Percentiles rank a stretch among this genome's conserved stretches.
Evolutionary conservation across 2,888 invertebrate genomes (phyloP).

Genomic region (Sesia apiformis): DNA sequence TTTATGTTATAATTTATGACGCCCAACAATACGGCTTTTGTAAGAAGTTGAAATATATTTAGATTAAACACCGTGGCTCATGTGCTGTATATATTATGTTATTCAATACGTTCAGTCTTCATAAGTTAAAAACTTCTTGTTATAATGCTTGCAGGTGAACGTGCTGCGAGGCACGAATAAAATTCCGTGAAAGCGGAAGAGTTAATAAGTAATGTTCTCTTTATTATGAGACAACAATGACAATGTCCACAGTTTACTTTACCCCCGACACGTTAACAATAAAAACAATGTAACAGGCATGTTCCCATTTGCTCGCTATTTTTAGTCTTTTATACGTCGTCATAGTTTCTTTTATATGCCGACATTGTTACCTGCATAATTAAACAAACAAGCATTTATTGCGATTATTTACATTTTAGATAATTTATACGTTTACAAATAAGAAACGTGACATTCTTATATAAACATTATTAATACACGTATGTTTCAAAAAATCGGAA

Average conservation of each 20-base stretch:
- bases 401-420: no score
- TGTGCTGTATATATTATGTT: neutral
- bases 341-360: no score
- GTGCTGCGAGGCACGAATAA: constrained; percentile 15
- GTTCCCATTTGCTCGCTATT: neutral
- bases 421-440: no score
- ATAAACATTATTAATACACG: no score
- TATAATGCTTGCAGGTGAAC: constrained; percentile 9
- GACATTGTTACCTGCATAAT: no score
- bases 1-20: constrained; percentile 56
- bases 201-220: constrained; percentile 4
- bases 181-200: constrained; percentile 11
- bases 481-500: no score
- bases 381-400: no score
- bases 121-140: neutral
- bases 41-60: neutral
- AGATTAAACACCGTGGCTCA: neutral
- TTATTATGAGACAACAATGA: constrained; percentile 11
- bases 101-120: neutral
- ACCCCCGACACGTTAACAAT: neutral
- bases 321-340: no score
- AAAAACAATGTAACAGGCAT: neutral
- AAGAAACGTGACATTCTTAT: no score
- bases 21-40: constrained; percentile 4
- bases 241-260: constrained; percentile 7